These are phyloP conservation scores for Fistularia tabacaria DNA, from an alignment of 2,797 vertebrate species.

Conservation along the genomic window DNA sequence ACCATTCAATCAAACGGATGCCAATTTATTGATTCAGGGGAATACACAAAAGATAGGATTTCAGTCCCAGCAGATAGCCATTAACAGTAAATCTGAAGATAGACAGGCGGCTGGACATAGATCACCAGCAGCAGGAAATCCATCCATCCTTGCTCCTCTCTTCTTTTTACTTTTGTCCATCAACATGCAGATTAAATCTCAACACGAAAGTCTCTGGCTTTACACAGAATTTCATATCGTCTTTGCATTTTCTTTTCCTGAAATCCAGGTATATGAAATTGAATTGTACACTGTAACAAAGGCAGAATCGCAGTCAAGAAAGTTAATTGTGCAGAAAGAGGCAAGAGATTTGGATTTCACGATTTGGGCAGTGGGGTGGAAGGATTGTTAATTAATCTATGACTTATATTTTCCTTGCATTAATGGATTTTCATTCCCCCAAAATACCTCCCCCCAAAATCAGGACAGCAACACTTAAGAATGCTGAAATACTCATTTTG, in stretches of 20 bases:
- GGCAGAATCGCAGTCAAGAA: constrained; percentile 44
- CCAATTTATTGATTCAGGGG: constrained; percentile 69
- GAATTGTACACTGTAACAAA: constrained; percentile 9
- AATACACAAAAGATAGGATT: constrained; percentile 70
- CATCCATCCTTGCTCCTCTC: constrained; percentile 54
- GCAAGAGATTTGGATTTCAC: constrained; percentile 24
- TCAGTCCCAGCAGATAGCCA: constrained; percentile 65
- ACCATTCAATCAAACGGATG: constrained; percentile 68
- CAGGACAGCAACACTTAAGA: neutral
- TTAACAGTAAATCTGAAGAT: constrained; percentile 68
- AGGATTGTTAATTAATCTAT: constrained; percentile 6
- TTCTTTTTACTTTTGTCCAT: constrained; percentile 50
- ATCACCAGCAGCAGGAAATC: constrained; percentile 74
- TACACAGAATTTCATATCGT: too few relatives aligned
- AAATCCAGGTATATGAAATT: neutral
- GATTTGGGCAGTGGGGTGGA: constrained; percentile 18
- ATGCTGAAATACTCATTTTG: neutral
- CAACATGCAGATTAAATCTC: neutral
- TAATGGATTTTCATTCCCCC: too few relatives aligned
- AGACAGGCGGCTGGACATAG: constrained; percentile 68
- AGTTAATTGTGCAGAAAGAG: constrained; percentile 56
- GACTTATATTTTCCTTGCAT: too few relatives aligned
- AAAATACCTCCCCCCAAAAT: too few relatives aligned
- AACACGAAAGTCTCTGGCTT: neutral
- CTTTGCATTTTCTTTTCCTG: too few relatives aligned